Evolutionary conservation across 2,113 vertebrate species (phyloP).

Genomic region (Channa argus): DNA sequence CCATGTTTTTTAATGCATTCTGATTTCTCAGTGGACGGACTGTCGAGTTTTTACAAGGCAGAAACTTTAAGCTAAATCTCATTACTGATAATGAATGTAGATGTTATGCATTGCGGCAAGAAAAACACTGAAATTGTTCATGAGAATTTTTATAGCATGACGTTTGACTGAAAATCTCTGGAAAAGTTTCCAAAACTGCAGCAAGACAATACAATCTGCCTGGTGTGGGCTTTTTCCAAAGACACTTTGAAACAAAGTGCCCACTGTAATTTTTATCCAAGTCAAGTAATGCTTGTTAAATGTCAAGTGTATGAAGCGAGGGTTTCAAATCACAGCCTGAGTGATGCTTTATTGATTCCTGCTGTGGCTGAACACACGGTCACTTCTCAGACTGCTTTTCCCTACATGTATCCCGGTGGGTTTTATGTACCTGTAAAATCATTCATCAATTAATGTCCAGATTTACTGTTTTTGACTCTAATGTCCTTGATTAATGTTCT

Average conservation of each 20-base stretch:
- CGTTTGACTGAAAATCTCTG: slow-evolving; percentile 24
- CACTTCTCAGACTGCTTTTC: slow-evolving; percentile 14
- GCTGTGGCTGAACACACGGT: slow-evolving; percentile 19
- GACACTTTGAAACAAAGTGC: slow-evolving; percentile 38
- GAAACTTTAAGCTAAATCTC: slow-evolving; percentile 48
- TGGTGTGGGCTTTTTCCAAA: slow-evolving; percentile 15
- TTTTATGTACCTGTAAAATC: slow-evolving; percentile 20
- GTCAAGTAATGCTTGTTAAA: slow-evolving; percentile 18
- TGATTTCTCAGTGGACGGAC: slow-evolving; percentile 33
- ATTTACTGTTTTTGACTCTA: not conserved
- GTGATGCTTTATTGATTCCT: slow-evolving; percentile 10
- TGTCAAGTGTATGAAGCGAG: not conserved
- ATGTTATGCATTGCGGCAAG: slow-evolving; percentile 56
- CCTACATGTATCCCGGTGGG: slow-evolving; percentile 14
- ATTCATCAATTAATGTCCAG: slow-evolving; percentile 3
- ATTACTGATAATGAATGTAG: slow-evolving; percentile 74
- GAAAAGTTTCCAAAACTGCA: slow-evolving; percentile 24
- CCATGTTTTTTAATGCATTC: slow-evolving; percentile 21
- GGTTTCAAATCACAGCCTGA: slow-evolving; percentile 19
- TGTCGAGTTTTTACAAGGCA: slow-evolving; percentile 56
- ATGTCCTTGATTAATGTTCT: not conserved
- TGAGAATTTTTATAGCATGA: slow-evolving; percentile 40
- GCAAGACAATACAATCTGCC: slow-evolving; percentile 1
- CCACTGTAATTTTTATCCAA: slow-evolving; percentile 24
- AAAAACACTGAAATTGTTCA: slow-evolving; percentile 32